Evolutionary conservation across 2,888 invertebrate genomes (phyloP), one percentile per base, ranked within the genome.

Genomic region (Synanthedon formicaeformis): DNA sequence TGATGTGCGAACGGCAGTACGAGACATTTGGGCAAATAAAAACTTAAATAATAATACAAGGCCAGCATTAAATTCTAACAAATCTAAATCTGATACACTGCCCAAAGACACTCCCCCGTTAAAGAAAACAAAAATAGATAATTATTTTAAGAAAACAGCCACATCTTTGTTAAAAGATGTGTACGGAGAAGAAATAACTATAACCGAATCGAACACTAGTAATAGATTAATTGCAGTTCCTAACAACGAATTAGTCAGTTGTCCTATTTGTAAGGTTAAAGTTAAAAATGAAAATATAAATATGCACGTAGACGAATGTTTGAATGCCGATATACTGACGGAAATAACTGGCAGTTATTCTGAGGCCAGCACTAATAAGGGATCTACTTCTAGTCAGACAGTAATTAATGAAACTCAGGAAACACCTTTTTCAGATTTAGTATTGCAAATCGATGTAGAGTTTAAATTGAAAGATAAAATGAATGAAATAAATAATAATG

Each of bases 231-330:
- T 71, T 56, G 73, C 73, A 48, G 63, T 73, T 13, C 53, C 57
- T 48, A 56, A 58, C 40, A 41, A 52, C 10, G 56, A 67, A 16
- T 57, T 69, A 55, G 78, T 87, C 2, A 65, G 78, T 41, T 91
- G 91, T 67, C 89, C 89, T 8, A 69, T 88, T 53, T 91, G 91
- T 65, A 73, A 71, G 56, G 51, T 53, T 10, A 69, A 73, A 62
- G 62, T 89, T 34, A 61, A 60, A 48, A 66, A 61, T 55, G 60
- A 60, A 50, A 61, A 71, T 56, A 85, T 90, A 56, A 87, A 89
- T 58, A 63, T 55, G 50, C 88, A 88, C 65, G 61, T 88, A 60
- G 85, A 88, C 67, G 81, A 82, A 66, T 88, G 88, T 65, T 64
- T 88, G 12, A 86, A 83, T 59, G 82, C 69, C 64, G 78, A 75